phyloP scores from a whole-genome alignment of 2,888 invertebrate genomes.

The Lasius platythorax region DNA sequence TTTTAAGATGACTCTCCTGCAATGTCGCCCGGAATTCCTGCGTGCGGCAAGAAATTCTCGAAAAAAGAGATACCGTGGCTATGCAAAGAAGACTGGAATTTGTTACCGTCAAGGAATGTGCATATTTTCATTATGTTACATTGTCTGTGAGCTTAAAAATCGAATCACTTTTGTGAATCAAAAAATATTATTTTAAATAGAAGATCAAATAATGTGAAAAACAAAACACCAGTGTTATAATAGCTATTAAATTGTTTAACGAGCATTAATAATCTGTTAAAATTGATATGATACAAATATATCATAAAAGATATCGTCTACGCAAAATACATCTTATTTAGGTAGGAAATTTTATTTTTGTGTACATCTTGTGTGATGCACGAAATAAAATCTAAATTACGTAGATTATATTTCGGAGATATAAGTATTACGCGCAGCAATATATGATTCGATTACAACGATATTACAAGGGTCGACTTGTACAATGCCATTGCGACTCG shows the following conservation, averaged over 20 bases:
- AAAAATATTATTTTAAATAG: neutral
- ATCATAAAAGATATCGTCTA: neutral
- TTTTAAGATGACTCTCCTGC: constrained; percentile 44
- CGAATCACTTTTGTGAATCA: neutral
- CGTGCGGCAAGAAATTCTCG: constrained; percentile 46
- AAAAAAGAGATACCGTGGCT: constrained; percentile 33
- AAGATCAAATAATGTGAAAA: neutral
- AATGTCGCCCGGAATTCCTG: constrained; percentile 45
- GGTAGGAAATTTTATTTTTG: constrained; percentile 8
- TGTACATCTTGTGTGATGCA: neutral
- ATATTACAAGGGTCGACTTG: neutral
- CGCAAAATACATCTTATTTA: neutral
- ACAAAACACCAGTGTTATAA: neutral
- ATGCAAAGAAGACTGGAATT: constrained; percentile 43
- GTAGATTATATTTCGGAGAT: constrained; percentile 1
- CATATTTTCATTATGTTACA: constrained; percentile 28
- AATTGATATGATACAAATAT: neutral
- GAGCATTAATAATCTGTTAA: neutral
- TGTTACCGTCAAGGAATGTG: constrained; percentile 43
- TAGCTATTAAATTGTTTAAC: neutral
- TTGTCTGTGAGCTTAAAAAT: constrained; percentile 6
- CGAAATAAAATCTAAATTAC: neutral
- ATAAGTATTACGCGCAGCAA: constrained; percentile 29
- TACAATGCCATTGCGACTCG: neutral
- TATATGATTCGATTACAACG: neutral